Base-by-base conservation (phyloP, 2,888 invertebrate species). In the Dynastes hyllus region DNA sequence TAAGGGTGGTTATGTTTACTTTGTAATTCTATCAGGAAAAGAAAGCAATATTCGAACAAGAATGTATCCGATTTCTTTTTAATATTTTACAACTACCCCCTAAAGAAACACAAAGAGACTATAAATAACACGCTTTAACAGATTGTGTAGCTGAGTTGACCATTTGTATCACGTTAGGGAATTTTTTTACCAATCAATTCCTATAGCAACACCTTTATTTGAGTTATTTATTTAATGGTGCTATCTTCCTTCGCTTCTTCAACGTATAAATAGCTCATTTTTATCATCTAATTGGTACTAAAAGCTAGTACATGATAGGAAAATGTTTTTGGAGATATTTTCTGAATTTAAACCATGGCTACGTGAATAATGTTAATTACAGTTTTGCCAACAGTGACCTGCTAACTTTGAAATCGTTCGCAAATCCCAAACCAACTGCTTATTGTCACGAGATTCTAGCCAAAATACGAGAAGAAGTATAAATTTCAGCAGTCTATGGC, bases 41-140 rank as follows among this genome's bases (percentile, higher is more conserved):
- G 45, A 71, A 71, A 71, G 71, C 55, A 71, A 71, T 71, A 71
- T 71, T 53, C 22, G 45, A 67, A n/a, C 50, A 16, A 71, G 29
- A 67, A 50, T 50, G 67, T 67, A 71, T 71, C 55, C 32, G 71
- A 71, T 71, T 71, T 55, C 53, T 55, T 50, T 53, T 67, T 71
- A 71, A 71, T 71, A 71, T 71, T 71, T 71, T 71, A 71, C 29
- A 32, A 53, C 71, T 55, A 71, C 32, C 71, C 37, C 71, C 53
- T n/a, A 71, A 71, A 71, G 55, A 29, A 70, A 51, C 51, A 71
- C 53, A 71, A 71, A 37, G 53, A 70, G 22, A 16, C 32, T 37
- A 71, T 71, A 71, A 71, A 71, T 55, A 55, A 71, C 53, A 16
- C 55, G 16, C 32, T 22, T 55, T 55, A 55, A 71, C 55, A 32